These are phyloP conservation scores for Rattus norvegicus DNA, from an alignment of 2,113 vertebrate genomes.

Conservation along the genomic window GRCr8 NC_086020.1:195618001-195618500, in stretches of 20 bases:
- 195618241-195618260: not conserved
- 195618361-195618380: not conserved
- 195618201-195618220: constrained; percentile 35
- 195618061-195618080: constrained; percentile 34
- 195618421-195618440: not conserved
- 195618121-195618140: constrained; percentile 25
- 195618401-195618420: not conserved
- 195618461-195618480: not conserved
- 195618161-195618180: not conserved
- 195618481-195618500: not conserved
- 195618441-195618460: not conserved
- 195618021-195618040: not conserved
- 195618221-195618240: not conserved
- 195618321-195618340: not conserved
- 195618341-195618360: not conserved
- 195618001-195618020: not conserved
- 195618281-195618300: constrained; percentile 23
- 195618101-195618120: not conserved
- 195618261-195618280: not conserved
- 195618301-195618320: not conserved
- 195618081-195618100: constrained; percentile 37
- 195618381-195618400: not conserved
- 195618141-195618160: not conserved
- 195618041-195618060: constrained; percentile 61
- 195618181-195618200: not conserved